Evolutionary conservation across 2,888 invertebrate genomes (phyloP).

Genomic region (Leptinotarsa juncta): DNA sequence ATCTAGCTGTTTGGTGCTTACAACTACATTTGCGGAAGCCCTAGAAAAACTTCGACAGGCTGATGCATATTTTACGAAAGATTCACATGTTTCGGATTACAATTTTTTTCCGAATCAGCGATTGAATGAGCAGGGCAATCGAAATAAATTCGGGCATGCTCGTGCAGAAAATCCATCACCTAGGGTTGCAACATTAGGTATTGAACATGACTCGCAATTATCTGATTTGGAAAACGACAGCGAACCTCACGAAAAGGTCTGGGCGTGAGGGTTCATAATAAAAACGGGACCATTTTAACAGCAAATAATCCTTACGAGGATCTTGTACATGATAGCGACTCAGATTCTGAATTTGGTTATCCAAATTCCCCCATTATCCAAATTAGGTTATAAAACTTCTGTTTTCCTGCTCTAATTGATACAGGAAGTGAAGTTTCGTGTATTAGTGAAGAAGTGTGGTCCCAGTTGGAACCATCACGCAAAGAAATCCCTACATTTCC

Average conservation of each 20-base stretch:
- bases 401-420: slow-evolving; percentile 32
- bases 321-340: slow-evolving; percentile 6
- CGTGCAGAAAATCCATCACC: neutral
- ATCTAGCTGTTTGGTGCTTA: neutral
- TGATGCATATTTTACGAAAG: neutral
- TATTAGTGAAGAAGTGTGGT: slow-evolving; percentile 33
- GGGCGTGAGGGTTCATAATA: slow-evolving; percentile 1
- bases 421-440: slow-evolving; percentile 28
- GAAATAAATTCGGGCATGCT: neutral
- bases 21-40: neutral
- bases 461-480: slow-evolving; percentile 23
- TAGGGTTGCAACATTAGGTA: neutral
- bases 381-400: slow-evolving; percentile 21
- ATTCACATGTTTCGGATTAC: neutral
- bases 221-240: neutral
- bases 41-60: neutral
- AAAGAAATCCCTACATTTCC: slow-evolving; percentile 31
- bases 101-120: neutral
- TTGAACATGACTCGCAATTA: neutral
- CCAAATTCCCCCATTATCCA: neutral
- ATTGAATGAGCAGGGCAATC: neutral
- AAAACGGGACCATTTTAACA: neutral
- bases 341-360: slow-evolving; percentile 6
- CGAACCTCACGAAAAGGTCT: slow-evolving; percentile 3
- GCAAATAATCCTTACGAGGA: neutral